Evolutionary conservation across 2,888 invertebrate species (phyloP).

Genomic region (Yponomeuta plumbellus): DNA sequence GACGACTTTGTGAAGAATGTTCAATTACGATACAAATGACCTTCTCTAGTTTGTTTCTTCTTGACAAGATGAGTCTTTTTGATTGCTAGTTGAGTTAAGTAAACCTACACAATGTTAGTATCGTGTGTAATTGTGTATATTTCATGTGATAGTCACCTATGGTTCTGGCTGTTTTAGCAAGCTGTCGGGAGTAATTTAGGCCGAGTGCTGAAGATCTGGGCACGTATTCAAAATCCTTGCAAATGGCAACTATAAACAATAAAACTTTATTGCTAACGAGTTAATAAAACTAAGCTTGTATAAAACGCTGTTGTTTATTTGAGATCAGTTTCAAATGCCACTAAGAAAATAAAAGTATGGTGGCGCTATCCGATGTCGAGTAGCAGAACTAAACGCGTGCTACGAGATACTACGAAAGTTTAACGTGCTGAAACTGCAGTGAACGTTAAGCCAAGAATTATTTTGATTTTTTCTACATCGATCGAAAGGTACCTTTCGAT

Average conservation of each 20-base stretch:
- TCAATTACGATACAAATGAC: slow-evolving; percentile 6
- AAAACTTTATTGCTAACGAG: not conserved
- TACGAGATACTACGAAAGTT: slow-evolving; percentile 11
- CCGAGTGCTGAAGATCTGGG: not conserved
- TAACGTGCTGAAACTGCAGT: not conserved
- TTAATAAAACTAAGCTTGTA: not conserved
- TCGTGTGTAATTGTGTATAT: not conserved
- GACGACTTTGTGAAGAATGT: not conserved
- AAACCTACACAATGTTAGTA: not conserved
- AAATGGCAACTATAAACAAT: not conserved
- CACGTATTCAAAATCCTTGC: not conserved
- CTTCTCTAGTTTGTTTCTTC: slow-evolving; percentile 1
- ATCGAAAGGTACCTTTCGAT: no score
- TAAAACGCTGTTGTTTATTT: not conserved
- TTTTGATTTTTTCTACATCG: no score
- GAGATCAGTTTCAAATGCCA: not conserved
- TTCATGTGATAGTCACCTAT: not conserved
- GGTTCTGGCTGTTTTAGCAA: not conserved
- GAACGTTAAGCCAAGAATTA: no score
- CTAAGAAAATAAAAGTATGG: not conserved
- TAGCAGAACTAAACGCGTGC: slow-evolving; percentile 37
- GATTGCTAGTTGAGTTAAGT: not conserved
- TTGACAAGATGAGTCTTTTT: not conserved
- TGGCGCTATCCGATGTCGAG: slow-evolving; percentile 54
- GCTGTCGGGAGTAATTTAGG: not conserved